These are phyloP conservation scores for Molanna angustata DNA, from an alignment of 2,888 invertebrate species.

Conservation along the genomic window DNA sequence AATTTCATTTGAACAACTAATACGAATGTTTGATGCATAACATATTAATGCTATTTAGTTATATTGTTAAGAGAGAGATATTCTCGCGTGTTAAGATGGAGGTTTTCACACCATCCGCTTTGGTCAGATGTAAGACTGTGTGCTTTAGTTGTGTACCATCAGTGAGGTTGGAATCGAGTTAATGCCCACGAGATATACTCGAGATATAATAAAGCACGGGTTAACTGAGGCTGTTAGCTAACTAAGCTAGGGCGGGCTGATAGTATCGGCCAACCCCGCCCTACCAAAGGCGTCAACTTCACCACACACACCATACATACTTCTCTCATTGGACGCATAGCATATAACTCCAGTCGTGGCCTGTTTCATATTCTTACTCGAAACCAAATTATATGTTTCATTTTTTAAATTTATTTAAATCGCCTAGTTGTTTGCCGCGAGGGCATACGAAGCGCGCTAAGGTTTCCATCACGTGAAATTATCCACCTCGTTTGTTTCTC, in stretches of 20 bases:
- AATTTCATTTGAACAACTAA: no score
- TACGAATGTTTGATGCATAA: no score
- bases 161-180: neutral
- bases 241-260: constrained; percentile 17
- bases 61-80: no score
- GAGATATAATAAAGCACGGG: constrained; percentile 8
- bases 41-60: no score
- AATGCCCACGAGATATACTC: neutral
- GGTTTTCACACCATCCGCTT: no score
- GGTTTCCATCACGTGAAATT: constrained; percentile 14
- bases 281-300: constrained; percentile 12
- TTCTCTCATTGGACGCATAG: constrained; percentile 2
- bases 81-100: no score
- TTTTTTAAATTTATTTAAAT: constrained; percentile 24
- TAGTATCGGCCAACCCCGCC: constrained; percentile 16
- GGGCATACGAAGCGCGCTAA: neutral
- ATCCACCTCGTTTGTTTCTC: constrained; percentile 4
- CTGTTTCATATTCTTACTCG: constrained; percentile 8
- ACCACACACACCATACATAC: neutral
- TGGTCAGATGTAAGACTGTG: no score
- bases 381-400: constrained; percentile 21
- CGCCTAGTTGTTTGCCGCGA: constrained; percentile 12
- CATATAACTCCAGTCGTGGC: constrained; percentile 14
- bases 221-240: constrained; percentile 11
- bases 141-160: no score